These are phyloP conservation scores for Muntiacus reevesi DNA, from an alignment of 2,113 vertebrate genomes.

Conservation along the genomic window DNA sequence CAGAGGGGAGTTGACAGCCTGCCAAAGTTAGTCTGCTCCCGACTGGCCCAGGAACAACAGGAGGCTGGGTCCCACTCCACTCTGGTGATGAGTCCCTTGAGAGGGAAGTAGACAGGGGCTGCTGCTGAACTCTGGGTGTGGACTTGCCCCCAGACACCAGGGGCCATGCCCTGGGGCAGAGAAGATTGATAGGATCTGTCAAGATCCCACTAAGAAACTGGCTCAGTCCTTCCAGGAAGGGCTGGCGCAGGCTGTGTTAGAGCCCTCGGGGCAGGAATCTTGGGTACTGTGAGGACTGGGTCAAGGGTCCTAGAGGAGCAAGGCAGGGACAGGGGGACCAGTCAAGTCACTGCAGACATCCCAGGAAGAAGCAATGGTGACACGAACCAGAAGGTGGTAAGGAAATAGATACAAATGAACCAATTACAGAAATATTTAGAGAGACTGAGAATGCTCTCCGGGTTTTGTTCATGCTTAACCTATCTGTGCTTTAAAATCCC, in stretches of 20 bases:
- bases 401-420: background rate
- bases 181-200: background rate
- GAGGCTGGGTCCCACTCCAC: background rate
- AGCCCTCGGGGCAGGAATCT: fast-evolving
- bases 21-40: background rate
- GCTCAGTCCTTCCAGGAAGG: fast-evolving
- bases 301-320: background rate
- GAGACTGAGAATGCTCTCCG: too few relatives aligned
- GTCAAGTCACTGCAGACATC: background rate
- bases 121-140: background rate
- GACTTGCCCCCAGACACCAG: background rate
- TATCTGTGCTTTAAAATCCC: background rate
- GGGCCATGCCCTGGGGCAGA: background rate
- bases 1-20: background rate
- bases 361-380: background rate
- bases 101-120: background rate
- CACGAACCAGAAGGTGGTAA: background rate
- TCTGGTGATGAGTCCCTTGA: background rate
- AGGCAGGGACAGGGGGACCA: background rate
- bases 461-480: too few relatives aligned
- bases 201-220: background rate
- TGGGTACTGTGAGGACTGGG: background rate
- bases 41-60: background rate
- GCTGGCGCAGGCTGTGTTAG: fast-evolving
- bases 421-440: background rate